phyloP scores from a whole-genome alignment of 2,113 vertebrate species.

The Laterallus jamaicensis region DNA sequence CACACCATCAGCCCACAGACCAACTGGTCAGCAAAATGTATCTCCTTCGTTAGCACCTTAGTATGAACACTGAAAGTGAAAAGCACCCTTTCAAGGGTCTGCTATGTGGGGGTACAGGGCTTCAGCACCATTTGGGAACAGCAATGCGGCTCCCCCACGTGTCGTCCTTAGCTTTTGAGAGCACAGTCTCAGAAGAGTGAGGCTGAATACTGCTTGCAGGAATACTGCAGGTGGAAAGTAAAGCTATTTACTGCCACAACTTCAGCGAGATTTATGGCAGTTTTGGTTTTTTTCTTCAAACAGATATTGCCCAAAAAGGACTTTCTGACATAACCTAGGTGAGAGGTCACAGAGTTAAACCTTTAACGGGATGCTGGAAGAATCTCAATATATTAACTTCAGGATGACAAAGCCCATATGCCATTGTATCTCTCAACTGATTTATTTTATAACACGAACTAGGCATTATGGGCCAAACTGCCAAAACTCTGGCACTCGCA shows the following conservation, averaged over 20 bases:
- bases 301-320: not conserved
- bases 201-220: not conserved
- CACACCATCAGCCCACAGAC: not conserved
- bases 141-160: not conserved
- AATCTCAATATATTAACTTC: not conserved
- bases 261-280: not conserved
- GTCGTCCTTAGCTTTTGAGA: not conserved
- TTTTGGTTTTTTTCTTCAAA: not conserved
- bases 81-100: conserved; percentile 11
- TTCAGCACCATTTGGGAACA: conserved; percentile 14
- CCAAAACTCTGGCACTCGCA: not conserved
- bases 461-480: not conserved
- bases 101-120: not conserved
- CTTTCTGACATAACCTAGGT: not conserved
- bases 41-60: conserved; percentile 38
- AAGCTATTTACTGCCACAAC: not conserved
- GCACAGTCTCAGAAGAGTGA: not conserved
- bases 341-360: not conserved
- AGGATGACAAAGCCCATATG: not conserved
- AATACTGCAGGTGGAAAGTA: not conserved
- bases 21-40: not conserved
- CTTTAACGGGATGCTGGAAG: not conserved
- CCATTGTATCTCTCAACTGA: not conserved
- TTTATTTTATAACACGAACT: not conserved
- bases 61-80: not conserved